A percentile compares a stretch with the other conserved stretches of the same genome.
These are phyloP conservation scores for Malthinus seriepunctatus DNA, from an alignment of 2,888 invertebrate species.

Conservation along the genomic window DNA sequence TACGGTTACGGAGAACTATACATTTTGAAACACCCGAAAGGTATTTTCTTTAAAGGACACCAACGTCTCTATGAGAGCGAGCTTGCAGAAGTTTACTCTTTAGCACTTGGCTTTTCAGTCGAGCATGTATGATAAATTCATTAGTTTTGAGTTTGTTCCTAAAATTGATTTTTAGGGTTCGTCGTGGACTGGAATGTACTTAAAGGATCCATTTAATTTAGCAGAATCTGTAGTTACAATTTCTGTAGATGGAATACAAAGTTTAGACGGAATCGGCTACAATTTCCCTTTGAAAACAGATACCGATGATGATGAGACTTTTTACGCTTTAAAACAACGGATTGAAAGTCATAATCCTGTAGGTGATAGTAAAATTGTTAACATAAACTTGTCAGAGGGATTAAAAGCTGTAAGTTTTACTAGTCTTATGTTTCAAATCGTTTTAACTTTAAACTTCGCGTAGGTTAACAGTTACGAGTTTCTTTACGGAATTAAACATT, in stretches of 20 bases:
- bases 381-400: slow-evolving; percentile 66
- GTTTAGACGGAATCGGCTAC: slow-evolving; percentile 57
- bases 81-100: slow-evolving; percentile 72
- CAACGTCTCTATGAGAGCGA: slow-evolving; percentile 65
- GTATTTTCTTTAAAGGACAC: slow-evolving; percentile 69
- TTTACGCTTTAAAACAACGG: slow-evolving; percentile 61
- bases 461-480: slow-evolving; percentile 53
- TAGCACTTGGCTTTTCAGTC: slow-evolving; percentile 72
- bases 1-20: slow-evolving; percentile 69
- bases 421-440: background rate
- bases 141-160: background rate
- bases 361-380: slow-evolving; percentile 63
- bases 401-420: slow-evolving; percentile 63
- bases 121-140: slow-evolving; percentile 59
- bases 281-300: slow-evolving; percentile 64
- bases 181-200: slow-evolving; percentile 70
- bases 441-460: background rate
- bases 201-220: slow-evolving; percentile 71
- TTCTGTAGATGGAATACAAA: slow-evolving; percentile 69
- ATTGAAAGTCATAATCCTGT: slow-evolving; percentile 65
- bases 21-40: slow-evolving; percentile 69
- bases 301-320: slow-evolving; percentile 66
- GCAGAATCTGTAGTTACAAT: slow-evolving; percentile 74
- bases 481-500: slow-evolving; percentile 44
- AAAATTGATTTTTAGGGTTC: slow-evolving; percentile 55